These are phyloP conservation scores for Calypte anna DNA, from an alignment of 2,113 vertebrate species.

Conservation along the genomic window DNA sequence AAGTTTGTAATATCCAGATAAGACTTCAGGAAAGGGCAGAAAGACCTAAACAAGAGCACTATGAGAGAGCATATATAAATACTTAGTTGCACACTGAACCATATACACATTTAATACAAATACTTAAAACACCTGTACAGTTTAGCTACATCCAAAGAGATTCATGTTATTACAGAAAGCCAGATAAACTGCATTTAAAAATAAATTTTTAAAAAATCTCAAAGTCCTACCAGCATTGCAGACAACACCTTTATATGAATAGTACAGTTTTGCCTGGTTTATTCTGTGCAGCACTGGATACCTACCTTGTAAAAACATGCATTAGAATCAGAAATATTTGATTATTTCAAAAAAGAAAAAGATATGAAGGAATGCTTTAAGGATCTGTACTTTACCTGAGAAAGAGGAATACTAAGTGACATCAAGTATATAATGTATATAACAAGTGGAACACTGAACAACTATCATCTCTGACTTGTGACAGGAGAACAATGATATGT, in stretches of 20 bases:
- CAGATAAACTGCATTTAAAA: background rate
- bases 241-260: background rate
- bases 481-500: background rate
- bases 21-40: background rate
- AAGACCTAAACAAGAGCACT: background rate
- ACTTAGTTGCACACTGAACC: background rate
- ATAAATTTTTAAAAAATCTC: background rate
- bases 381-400: background rate
- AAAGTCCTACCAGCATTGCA: background rate
- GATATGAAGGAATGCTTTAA: background rate
- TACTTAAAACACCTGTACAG: background rate
- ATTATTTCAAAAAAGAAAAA: background rate
- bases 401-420: background rate
- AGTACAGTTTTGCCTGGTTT: background rate
- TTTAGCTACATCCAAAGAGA: background rate
- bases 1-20: background rate
- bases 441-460: background rate
- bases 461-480: background rate
- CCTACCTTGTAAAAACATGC: background rate
- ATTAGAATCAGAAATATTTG: background rate
- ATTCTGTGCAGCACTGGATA: background rate
- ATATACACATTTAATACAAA: background rate
- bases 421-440: background rate
- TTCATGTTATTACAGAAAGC: background rate
- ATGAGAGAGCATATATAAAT: background rate